phyloP scores from a whole-genome alignment of 2,888 invertebrate species.

The Tachina lurida region DNA sequence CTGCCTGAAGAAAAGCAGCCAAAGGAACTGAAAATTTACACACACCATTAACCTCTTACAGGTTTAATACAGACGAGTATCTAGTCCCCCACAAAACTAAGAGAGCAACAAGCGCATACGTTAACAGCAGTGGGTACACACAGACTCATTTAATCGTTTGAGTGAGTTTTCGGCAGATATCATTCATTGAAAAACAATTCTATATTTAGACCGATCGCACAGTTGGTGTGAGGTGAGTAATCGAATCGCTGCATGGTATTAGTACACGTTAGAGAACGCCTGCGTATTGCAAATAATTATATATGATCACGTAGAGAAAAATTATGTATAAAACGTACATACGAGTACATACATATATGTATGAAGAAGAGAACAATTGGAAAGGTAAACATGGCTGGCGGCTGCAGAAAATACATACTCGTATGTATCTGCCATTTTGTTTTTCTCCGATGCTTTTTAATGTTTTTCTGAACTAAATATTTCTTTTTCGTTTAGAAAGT shows the following conservation, averaged over 20 bases:
- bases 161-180: slow-evolving; percentile 51
- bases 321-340: not conserved
- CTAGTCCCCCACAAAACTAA: not conserved
- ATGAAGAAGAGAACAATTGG: slow-evolving; percentile 13
- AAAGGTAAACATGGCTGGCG: slow-evolving; percentile 53
- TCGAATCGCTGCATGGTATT: slow-evolving; percentile 22
- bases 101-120: not conserved
- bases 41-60: slow-evolving; percentile 32
- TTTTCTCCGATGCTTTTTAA: slow-evolving; percentile 23
- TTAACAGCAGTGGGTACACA: not conserved
- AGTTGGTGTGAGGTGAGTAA: slow-evolving; percentile 50
- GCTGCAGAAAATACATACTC: not conserved
- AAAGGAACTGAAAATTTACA: slow-evolving; percentile 46
- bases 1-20: slow-evolving; percentile 36
- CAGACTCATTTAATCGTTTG: slow-evolving; percentile 5
- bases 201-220: slow-evolving; percentile 66
- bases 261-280: slow-evolving; percentile 46
- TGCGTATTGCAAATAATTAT: slow-evolving; percentile 52
- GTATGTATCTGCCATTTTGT: slow-evolving; percentile 65
- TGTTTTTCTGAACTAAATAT: slow-evolving; percentile 4
- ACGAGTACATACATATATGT: not conserved
- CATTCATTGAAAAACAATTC: slow-evolving; percentile 51
- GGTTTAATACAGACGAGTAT: slow-evolving; percentile 44
- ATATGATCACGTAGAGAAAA: not conserved
- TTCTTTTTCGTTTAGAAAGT: slow-evolving; percentile 13